Evolutionary conservation across 2,797 vertebrate species (phyloP), one percentile per base, ranked within the genome.

Genomic region (Amblyraja radiata): DNA sequence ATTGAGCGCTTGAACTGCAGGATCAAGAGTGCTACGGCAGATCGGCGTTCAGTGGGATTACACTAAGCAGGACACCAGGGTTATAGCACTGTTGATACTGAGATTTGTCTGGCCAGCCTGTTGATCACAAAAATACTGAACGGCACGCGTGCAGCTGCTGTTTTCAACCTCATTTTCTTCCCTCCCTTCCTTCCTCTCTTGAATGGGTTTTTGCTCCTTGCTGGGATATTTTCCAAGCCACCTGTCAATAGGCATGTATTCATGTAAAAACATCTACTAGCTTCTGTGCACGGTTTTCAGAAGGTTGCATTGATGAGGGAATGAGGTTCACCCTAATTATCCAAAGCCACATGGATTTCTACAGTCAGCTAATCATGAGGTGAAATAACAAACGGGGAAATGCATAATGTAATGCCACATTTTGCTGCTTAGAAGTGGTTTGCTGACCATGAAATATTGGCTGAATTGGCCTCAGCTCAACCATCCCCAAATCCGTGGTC

Each of bases 141-240:
- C 10, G 25, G 81, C 54, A 28, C 81, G 61, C 14, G 25, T n/a
- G 13, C 81, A 84, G 81, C 81, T 84, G 54, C 54, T 84, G 23
- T 61, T 84, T 84, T 61, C 61, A 84, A 84, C 23, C 25, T n/a
- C 10, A 14, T 58, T 84, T 25, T 4, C 28, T 84, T 61, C 28
- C 54, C 11, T 84, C 81, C 81, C 81, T 84, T 54, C 80, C 46
- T 83, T 83, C 46, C 81, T 84, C 4, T 61, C 81, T 84, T 61
- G 54, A 61, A 84, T 84, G 81, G 54, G 81, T 61, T 46, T 46
- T 61, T 23, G 81, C 54, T 61, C 81, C 54, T n/a, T 14, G 54
- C 54, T 84, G 1, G 23, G 81, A 28, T 83, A 58, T 58, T 58
- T 28, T 58, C 80, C 54, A 58, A 8, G 3, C 6, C 80, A 83